Conservation (phyloP, 2,797 vertebrate genomes). For the Sebastes jordani region DNA sequence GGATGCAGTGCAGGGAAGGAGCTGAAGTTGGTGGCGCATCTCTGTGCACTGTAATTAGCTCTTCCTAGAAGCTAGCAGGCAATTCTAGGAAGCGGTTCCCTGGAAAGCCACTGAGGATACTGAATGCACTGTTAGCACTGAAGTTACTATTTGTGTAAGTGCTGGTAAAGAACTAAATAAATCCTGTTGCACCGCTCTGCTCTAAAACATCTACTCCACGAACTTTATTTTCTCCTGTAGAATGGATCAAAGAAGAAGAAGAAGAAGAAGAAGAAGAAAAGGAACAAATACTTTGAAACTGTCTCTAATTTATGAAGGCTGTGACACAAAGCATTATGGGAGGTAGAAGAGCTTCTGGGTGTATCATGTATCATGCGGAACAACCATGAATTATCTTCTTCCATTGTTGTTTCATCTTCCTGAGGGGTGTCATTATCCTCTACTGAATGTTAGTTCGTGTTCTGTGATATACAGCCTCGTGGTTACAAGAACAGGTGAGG, state of each 20-base stretch:
- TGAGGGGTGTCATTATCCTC: conserved; percentile 41
- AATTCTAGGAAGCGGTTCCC: conserved; percentile 22
- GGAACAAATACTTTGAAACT: background rate
- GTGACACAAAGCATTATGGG: conserved; percentile 16
- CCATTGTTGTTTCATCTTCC: conserved; percentile 37
- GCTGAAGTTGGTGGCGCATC: conserved; percentile 33
- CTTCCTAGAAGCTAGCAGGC: conserved; percentile 37
- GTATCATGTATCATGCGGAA: conserved; percentile 28
- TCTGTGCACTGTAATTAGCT: conserved; percentile 49
- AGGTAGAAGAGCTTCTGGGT: conserved; percentile 6
- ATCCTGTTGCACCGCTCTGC: background rate
- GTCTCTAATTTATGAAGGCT: conserved; percentile 20
- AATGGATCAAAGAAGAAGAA: background rate
- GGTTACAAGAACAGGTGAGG: conserved; percentile 2
- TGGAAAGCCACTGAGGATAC: conserved; percentile 28
- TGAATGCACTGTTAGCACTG: conserved; percentile 14
- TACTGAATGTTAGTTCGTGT: background rate
- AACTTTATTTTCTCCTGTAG: background rate
- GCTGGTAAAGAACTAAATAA: background rate
- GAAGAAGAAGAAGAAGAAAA: background rate
- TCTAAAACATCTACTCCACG: background rate
- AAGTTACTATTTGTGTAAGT: conserved; percentile 6
- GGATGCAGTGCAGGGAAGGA: background rate
- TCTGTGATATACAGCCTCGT: conserved; percentile 24
- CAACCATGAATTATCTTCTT: conserved; percentile 47